phyloP scores from a whole-genome alignment of 2,888 invertebrate species.

The Phoenoteleia sp. region DNA sequence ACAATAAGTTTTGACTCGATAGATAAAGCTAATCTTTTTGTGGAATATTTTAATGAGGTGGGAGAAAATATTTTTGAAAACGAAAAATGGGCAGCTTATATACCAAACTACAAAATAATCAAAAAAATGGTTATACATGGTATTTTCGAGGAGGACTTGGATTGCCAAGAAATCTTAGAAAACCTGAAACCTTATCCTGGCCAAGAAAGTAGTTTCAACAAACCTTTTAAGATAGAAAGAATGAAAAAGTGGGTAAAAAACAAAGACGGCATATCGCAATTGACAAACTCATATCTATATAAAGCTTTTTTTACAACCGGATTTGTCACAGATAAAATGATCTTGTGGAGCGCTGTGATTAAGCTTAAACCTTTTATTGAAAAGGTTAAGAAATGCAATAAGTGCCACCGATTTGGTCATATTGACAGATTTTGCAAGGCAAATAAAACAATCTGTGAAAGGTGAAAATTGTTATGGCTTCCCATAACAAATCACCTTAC shows the following conservation, averaged over 20 bases:
- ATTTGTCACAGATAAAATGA: neutral
- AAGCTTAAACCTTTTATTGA: neutral
- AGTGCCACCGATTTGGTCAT: neutral
- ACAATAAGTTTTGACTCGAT: neutral
- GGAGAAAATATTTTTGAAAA: too few relatives aligned
- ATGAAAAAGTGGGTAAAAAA: too few relatives aligned
- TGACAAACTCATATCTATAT: neutral
- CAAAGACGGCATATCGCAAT: too few relatives aligned
- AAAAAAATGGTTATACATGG: too few relatives aligned
- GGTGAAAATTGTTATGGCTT: slow-evolving; percentile 4
- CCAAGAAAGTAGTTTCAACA: too few relatives aligned
- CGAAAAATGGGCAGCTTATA: too few relatives aligned
- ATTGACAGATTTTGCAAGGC: neutral
- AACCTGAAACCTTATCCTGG: too few relatives aligned
- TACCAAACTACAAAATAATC: too few relatives aligned
- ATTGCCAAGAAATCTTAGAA: too few relatives aligned
- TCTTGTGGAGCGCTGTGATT: neutral
- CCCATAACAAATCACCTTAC: neutral
- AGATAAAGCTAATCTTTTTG: neutral
- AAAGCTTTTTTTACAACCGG: neutral
- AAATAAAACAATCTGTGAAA: too few relatives aligned
- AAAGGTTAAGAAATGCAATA: neutral
- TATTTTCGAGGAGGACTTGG: too few relatives aligned
- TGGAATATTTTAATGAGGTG: neutral
- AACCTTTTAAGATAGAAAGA: too few relatives aligned